Base-by-base conservation (phyloP, 2,797 vertebrate genomes). In the Phrynocephalus vlangalii region DNA sequence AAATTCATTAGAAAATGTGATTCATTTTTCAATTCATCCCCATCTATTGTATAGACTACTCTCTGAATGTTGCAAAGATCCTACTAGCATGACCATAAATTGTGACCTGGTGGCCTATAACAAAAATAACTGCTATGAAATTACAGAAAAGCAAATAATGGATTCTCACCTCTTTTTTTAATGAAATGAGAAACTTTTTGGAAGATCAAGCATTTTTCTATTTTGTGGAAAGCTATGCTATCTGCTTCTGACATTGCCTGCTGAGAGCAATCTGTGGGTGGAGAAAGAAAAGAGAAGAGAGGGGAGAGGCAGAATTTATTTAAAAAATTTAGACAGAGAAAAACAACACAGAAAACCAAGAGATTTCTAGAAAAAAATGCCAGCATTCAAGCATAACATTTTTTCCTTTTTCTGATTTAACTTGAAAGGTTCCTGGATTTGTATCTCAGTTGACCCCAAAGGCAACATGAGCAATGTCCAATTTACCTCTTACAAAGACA, bases 191-290 rank as follows among this genome's bases (percentile, higher is more conserved):
- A 44, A 44, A 44, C 38, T 44, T 44, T 44, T 44, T 44, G 38
- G 38, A 44, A 44, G 38, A 44, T 44, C 38, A 44, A 44, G 38
- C 38, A 44, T 44, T 44, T 44, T 44, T 44, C 38, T 44, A 3
- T 44, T 44, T 44, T 44, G 38, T 44, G 38, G 38, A 44, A 44
- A 44, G 38, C 38, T 44, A 44, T 44, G 38, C 5, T 44, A 5
- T 44, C 38, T 44, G 38, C 38, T 44, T 44, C 38, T 50, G 68
- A 89, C 18, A 38, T 82, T 28, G 26, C 86, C 88, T 78, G 52
- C 24, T 28, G 0, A 77, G 66, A 91, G 91, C 75, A 11, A 80
- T 86, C 73, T 86, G 67, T 38, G 56, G 56, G 50, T 15, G 33
- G n/a, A 66, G 30, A 68, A 30, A 33, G n/a, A 77, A 16, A 9